Conservation (phyloP, 2,797 vertebrate genomes). For the Serranus cabrilla region DNA sequence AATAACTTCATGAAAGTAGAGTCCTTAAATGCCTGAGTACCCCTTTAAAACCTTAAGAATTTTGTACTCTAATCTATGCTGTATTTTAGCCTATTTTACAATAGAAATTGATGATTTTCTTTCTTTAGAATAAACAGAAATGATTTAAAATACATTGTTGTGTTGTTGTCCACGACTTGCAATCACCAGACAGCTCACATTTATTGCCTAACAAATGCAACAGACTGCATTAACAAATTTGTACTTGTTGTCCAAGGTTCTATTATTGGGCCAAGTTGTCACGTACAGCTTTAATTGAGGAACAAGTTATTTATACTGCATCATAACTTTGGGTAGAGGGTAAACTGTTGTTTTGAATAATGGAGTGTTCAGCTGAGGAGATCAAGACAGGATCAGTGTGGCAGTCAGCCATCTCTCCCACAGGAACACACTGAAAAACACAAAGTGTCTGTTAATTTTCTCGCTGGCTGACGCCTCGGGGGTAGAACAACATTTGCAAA, state of each 20-base stretch:
- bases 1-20: neutral
- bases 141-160: neutral
- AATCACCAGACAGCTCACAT: neutral
- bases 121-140: neutral
- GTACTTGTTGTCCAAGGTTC: slow-evolving; percentile 4
- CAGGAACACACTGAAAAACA: slow-evolving; percentile 56
- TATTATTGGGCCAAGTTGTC: slow-evolving; percentile 16
- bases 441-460: slow-evolving; percentile 65
- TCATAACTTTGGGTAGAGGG: slow-evolving; percentile 35
- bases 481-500: slow-evolving; percentile 69
- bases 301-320: slow-evolving; percentile 30
- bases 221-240: neutral
- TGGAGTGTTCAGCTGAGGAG: slow-evolving; percentile 35
- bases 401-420: slow-evolving; percentile 60
- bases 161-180: neutral
- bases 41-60: neutral
- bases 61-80: neutral
- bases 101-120: neutral
- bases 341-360: slow-evolving; percentile 59
- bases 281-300: slow-evolving; percentile 18
- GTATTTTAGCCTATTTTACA: neutral
- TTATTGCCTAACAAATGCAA: slow-evolving; percentile 10
- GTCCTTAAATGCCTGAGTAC: neutral
- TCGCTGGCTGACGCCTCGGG: slow-evolving; percentile 55
- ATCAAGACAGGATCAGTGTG: slow-evolving; percentile 59